Percentiles rank a stretch among this genome's conserved stretches.
phyloP scores from a whole-genome alignment of 1,140 invertebrate genomes.

The Musca vetustissima region DNA sequence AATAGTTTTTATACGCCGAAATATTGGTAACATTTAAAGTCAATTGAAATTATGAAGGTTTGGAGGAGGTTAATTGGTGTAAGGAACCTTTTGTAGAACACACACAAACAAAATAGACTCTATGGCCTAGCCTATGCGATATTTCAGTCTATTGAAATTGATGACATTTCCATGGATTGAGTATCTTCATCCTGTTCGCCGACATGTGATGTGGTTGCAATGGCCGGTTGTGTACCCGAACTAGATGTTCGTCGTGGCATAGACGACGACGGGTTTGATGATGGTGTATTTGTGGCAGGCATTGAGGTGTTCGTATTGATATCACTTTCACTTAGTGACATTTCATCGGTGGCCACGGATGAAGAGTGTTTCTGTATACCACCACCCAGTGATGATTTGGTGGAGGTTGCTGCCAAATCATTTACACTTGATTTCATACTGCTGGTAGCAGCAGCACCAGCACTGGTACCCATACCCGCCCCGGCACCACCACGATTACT shows the following conservation, averaged over 20 bases:
- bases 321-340: slow-evolving; percentile 17
- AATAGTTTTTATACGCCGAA: no score
- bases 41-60: no score
- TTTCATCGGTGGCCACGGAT: background rate
- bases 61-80: no score
- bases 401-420: slow-evolving; percentile 12
- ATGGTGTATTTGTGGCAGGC: slow-evolving; percentile 7
- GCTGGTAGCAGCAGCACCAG: background rate
- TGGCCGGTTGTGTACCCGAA: background rate
- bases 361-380: background rate
- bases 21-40: no score
- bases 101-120: no score
- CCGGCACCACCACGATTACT: background rate
- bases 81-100: no score
- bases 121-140: background rate
- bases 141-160: slow-evolving; percentile 43
- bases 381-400: background rate
- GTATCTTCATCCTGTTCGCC: slow-evolving; percentile 38
- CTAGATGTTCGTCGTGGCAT: background rate
- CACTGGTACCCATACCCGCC: no score
- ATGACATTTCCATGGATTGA: slow-evolving; percentile 50
- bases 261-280: background rate
- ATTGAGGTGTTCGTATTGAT: background rate
- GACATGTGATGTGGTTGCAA: background rate
- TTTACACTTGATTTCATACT: slow-evolving; percentile 1